Evolutionary conservation across 1,140 invertebrate genomes (phyloP).

Genomic region (Gryllus bimaculatus): DNA sequence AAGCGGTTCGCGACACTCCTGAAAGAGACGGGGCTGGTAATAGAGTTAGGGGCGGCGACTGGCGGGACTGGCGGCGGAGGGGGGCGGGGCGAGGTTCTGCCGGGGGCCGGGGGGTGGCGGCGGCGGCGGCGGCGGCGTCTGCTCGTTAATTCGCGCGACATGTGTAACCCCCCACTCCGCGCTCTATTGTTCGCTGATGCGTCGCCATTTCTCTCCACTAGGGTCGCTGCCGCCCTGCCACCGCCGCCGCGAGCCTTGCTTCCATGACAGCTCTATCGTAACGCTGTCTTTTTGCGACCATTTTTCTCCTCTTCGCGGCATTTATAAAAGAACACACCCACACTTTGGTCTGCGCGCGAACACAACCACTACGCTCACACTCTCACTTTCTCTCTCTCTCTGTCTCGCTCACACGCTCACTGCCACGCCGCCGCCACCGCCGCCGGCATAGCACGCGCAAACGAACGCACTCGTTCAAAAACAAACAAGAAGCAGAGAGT

Average conservation of each 20-base stretch:
- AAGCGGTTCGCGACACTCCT: no score
- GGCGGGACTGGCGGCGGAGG: no score
- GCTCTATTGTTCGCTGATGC: conserved; percentile 15
- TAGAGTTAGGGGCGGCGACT: no score
- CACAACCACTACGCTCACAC: not conserved
- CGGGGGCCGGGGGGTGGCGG: not conserved
- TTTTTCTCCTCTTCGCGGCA: conserved; percentile 13
- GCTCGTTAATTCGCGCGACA: conserved; percentile 11
- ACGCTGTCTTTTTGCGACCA: conserved; percentile 13
- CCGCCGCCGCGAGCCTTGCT: not conserved
- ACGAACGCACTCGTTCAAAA: not conserved
- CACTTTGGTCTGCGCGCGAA: not conserved
- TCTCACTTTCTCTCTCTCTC: no score
- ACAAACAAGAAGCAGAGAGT: not conserved
- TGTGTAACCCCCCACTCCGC: conserved; percentile 9
- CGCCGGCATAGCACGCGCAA: no score
- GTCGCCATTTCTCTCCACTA: conserved; percentile 3
- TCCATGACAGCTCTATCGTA: conserved; percentile 14
- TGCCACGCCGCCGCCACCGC: no score
- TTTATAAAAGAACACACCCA: conserved; percentile 13
- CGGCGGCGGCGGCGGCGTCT: not conserved
- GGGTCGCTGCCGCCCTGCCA: not conserved
- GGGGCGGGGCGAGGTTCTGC: not conserved
- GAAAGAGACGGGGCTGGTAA: no score
- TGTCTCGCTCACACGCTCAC: no score